Percentiles rank a stretch among this genome's conserved stretches.
phyloP scores from a whole-genome alignment of 37 sponge, comb jelly and placozoan species.

The Halisarca cf. caerulea region DNA sequence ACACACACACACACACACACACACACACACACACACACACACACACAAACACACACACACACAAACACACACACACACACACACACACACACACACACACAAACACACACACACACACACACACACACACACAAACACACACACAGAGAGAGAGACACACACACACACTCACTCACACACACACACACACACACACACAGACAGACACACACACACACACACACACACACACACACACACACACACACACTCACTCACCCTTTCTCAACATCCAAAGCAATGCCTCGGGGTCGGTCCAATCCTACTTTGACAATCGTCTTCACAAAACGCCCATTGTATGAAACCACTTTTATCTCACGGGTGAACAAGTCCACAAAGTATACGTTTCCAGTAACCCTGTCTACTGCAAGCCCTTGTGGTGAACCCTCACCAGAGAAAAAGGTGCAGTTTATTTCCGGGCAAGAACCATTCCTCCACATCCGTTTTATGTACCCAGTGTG shows the following conservation, averaged over 20 bases:
- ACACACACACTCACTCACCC: slow-evolving; percentile 26
- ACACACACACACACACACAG: neutral
- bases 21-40: neutral
- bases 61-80: neutral
- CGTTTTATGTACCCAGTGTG: neutral
- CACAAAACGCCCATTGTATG: neutral
- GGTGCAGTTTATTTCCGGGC: neutral
- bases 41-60: neutral
- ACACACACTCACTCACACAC: neutral
- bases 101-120: neutral
- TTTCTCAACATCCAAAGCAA: slow-evolving; percentile 10
- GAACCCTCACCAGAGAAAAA: neutral
- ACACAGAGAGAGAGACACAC: neutral
- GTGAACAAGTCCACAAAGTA: slow-evolving; percentile 23
- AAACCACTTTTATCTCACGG: neutral
- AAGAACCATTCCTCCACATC: neutral
- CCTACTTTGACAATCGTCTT: neutral
- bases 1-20: too few species aligned
- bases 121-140: neutral
- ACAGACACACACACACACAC: neutral
- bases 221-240: slow-evolving; percentile 18
- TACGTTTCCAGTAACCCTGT: slow-evolving; percentile 48
- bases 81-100: too few species aligned
- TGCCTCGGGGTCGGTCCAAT: slow-evolving; percentile 7
- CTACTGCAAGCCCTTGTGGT: slow-evolving; percentile 29